Evolutionary conservation across 2,888 invertebrate genomes (phyloP), one percentile per base, ranked within the genome.

Genomic region (Drosophila lutescens): DNA sequence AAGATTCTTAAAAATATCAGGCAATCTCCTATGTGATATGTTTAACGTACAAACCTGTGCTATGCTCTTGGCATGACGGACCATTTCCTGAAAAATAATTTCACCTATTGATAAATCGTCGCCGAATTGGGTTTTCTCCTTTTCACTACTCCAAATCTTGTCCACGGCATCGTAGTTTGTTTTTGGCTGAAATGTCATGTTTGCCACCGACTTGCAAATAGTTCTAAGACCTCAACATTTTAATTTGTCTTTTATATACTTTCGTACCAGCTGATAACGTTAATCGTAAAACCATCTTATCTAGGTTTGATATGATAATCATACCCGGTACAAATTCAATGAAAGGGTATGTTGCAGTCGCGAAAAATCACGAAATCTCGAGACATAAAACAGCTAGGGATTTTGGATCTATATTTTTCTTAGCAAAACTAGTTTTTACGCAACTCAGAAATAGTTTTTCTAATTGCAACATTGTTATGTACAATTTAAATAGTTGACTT

Each of bases 31-130:
- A 4, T 2, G 3, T 15, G 40, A 1, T 15, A 15, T 4, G 4
- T 17, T 9, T 40, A 10, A 34, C 12, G 12, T 15, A 10, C 40
- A 15, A 15, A 74, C 80, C 41, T 81, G 81, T 7, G 77, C 79
- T n/a, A 68, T 53, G 0, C 59, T 54, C 30, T 76, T 67, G 0
- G 77, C 76, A 58, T 83, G 77, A 0, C 71, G 74, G 7, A 44
- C 43, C 76, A 82, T 72, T 32, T 78, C 74, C 7, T 65, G 32
- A 23, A 74, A 78, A 5, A 81, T 76, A 20, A 79, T 63, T 54
- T 70, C 71, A 0, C 88, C 88, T 9, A 88, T 62, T 2, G 88
- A 86, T 38, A 71, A 51, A 4, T 88, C 74, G 1, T 61, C 40
- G 10, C 77, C 54, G 38, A 75, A 87, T 6, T 67, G 65, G 0